phyloP scores from a whole-genome alignment of 23 tunicate species.

The Botrylloides violaceus region DNA sequence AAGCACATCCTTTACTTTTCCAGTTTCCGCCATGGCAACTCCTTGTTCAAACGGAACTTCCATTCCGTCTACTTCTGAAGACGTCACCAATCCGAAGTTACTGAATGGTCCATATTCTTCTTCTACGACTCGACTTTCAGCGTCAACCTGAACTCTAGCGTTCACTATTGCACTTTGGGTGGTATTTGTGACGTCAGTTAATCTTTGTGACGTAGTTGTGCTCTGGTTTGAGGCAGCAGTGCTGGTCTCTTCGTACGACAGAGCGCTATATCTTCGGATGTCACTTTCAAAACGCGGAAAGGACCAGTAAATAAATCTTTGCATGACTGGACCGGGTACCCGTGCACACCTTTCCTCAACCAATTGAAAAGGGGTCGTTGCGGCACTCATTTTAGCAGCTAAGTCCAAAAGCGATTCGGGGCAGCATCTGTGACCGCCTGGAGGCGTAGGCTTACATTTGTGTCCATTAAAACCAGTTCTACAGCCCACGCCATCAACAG shows the following conservation, averaged over 20 bases:
- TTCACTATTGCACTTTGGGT: constrained; percentile 2
- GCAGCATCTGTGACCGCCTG: constrained; percentile 30
- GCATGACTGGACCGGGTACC: constrained; percentile 65
- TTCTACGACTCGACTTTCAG: not conserved
- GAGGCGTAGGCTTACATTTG: not conserved
- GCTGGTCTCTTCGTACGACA: constrained; percentile 24
- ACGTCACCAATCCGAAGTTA: constrained; percentile 12
- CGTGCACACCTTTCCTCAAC: constrained; percentile 53
- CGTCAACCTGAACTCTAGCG: not conserved
- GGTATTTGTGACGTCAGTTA: not conserved
- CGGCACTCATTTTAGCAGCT: constrained; percentile 60
- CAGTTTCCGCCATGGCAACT: constrained; percentile 41
- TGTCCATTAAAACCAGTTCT: not conserved
- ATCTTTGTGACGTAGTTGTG: not conserved
- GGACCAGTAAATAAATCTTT: constrained; percentile 59
- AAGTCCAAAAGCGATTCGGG: constrained; percentile 38
- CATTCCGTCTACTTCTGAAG: constrained; percentile 13
- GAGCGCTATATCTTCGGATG: constrained; percentile 69
- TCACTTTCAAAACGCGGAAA: constrained; percentile 68
- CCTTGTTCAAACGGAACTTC: constrained; percentile 57
- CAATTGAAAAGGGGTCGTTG: constrained; percentile 44
- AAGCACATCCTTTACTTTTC: constrained; percentile 40
- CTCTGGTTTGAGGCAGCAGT: constrained; percentile 3
- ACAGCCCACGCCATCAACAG: not conserved
- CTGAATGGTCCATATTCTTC: not conserved